These are phyloP conservation scores for Chironex yamaguchii DNA, from an alignment of 30 jellyfish, hydroid and myxozoan species.

Conservation along the genomic window DNA sequence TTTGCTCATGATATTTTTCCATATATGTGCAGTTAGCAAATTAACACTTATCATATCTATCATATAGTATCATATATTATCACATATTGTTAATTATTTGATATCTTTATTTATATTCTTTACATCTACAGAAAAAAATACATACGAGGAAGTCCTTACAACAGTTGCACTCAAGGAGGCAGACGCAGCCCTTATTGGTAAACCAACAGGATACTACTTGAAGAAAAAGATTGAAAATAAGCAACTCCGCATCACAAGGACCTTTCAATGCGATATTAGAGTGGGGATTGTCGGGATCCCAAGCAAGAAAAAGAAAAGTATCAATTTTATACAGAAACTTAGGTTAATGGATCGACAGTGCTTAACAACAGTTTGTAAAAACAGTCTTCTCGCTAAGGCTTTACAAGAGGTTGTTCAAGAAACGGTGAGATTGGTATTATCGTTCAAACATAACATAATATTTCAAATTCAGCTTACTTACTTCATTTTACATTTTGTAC, in stretches of 20 bases:
- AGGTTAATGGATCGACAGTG: not conserved
- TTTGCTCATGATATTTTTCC: too few relatives aligned
- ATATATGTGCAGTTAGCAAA: too few relatives aligned
- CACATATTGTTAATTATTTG: too few relatives aligned
- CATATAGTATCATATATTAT: too few relatives aligned
- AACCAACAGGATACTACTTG: slow-evolving; percentile 14
- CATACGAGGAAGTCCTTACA: slow-evolving; percentile 15
- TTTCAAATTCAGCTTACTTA: not conserved
- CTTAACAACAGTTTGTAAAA: not conserved
- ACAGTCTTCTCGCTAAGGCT: not conserved
- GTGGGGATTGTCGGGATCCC: not conserved
- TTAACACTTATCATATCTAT: too few relatives aligned
- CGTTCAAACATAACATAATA: not conserved
- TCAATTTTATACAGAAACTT: not conserved
- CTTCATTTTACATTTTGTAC: too few relatives aligned
- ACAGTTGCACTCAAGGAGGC: slow-evolving; percentile 28
- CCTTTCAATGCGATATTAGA: slow-evolving; percentile 21
- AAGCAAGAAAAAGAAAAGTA: not conserved
- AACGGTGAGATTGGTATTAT: not conserved
- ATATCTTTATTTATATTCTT: too few relatives aligned
- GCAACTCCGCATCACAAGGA: slow-evolving; percentile 36
- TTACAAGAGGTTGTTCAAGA: not conserved
- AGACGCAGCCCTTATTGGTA: slow-evolving; percentile 49
- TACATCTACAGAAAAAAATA: not conserved
- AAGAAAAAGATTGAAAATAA: slow-evolving; percentile 11